Evolutionary conservation across 2,113 vertebrate species (phyloP).

Genomic region (Corythornis cristatus): DNA sequence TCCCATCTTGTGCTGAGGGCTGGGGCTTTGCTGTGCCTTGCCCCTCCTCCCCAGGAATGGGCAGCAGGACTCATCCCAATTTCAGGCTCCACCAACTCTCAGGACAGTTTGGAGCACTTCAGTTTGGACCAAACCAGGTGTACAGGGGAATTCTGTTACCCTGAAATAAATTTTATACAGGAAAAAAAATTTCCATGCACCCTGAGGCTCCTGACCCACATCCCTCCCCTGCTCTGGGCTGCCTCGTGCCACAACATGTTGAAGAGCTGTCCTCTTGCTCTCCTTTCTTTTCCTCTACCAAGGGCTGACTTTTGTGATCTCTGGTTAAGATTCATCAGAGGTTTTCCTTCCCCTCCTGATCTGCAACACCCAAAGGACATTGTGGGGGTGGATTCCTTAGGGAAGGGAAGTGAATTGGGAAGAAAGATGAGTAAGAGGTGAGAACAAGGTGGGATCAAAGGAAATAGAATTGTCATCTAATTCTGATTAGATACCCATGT

Average conservation of each 20-base stretch:
- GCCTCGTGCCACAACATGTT: rapidly evolving
- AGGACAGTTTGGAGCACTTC: background rate
- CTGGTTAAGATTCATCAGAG: background rate
- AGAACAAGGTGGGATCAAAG: constrained; percentile 31
- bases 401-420: background rate
- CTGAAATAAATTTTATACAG: background rate
- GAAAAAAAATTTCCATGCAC: background rate
- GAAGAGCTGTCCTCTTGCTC: background rate
- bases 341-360: background rate
- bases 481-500: background rate
- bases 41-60: background rate
- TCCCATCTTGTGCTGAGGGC: background rate
- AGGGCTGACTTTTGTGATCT: background rate
- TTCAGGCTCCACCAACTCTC: background rate
- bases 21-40: background rate
- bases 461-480: background rate
- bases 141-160: background rate
- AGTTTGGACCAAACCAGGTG: background rate
- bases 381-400: background rate
- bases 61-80: background rate
- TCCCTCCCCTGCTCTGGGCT: background rate
- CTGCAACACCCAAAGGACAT: background rate
- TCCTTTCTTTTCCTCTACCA: background rate
- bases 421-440: background rate
- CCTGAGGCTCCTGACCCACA: background rate